Percentiles rank a stretch among this genome's conserved stretches.
Conservation (phyloP, 2,888 invertebrate genomes). For the Aelia acuminata region DNA sequence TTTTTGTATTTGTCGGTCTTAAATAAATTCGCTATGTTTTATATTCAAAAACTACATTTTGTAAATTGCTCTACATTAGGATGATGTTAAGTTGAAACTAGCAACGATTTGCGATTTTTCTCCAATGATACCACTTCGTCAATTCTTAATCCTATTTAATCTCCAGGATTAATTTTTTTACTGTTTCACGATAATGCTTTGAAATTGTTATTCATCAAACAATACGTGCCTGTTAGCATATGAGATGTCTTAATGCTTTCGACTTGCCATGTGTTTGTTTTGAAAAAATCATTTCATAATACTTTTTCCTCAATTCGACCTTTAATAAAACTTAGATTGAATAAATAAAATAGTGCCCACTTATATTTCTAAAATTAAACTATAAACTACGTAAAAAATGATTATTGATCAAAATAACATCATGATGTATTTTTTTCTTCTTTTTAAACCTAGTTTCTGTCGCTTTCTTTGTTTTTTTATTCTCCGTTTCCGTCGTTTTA, state of each 20-base stretch:
- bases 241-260: neutral
- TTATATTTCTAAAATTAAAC: too few species aligned
- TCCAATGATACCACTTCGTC: neutral
- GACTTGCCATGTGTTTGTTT: neutral
- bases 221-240: neutral
- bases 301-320: neutral
- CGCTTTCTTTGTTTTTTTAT: too few species aligned
- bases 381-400: too few species aligned
- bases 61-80: neutral
- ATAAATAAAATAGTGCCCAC: too few species aligned
- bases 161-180: neutral
- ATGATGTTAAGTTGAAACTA: neutral
- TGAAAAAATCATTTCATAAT: neutral
- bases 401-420: too few species aligned
- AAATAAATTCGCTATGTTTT: too few species aligned
- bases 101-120: neutral
- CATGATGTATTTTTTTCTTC: too few species aligned
- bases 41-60: neutral
- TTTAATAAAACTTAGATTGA: too few species aligned
- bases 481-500: too few species aligned
- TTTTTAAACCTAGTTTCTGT: too few species aligned
- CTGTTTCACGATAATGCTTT: neutral
- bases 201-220: neutral
- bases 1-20: too few species aligned
- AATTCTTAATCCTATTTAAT: neutral